Evolutionary conservation across 2,888 invertebrate genomes (phyloP), one percentile per base, ranked within the genome.

Genomic region (Melanostoma mellinum): DNA sequence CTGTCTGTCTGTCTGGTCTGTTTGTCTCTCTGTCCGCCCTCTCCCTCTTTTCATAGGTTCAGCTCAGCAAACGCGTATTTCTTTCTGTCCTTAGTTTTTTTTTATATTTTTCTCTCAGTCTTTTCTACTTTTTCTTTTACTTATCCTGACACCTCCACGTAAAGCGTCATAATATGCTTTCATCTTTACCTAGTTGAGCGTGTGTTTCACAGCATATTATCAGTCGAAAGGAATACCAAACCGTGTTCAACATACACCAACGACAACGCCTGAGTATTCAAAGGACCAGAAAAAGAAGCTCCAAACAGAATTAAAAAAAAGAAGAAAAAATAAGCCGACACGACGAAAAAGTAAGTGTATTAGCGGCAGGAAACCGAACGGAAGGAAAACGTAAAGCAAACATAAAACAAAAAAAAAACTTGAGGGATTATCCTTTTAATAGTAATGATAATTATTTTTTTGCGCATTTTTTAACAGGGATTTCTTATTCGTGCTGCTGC

Each of bases 341-440:
- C 20, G 33, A 42, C 44, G 33, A 53, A 63, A 56, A 40, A 63
- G 20, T 69, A 65, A 61, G 68, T 82, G 84, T 75, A 74, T 73
- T 79, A 71, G 79, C 60, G 74, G 79, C 79, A 84, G 84, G 79
- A 84, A 79, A 79, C 79, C 74, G 33, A 80, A 80, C 76, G 85
- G 80, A 85, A 80, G 56, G 56, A 80, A 75, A 76, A 75, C 61
- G 79, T 53, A 78, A 75, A 73, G 80, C 85, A 80, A 85, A 76
- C 72, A 85, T 74, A 74, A 78, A 84, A 65, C 52, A 48, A 63
- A 75, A 68, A 77, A 74, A 78, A 74, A 79, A 72, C 68, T 76
- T 69, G 80, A 85, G 80, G 85, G 85, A 85, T 85, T 85, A 85
- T 85, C 85, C 85, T 85, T 85, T 85, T 85, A 85, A 85, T 80